Base-by-base conservation (phyloP, 1,140 invertebrate genomes). In the Andricus grossulariae region DNA sequence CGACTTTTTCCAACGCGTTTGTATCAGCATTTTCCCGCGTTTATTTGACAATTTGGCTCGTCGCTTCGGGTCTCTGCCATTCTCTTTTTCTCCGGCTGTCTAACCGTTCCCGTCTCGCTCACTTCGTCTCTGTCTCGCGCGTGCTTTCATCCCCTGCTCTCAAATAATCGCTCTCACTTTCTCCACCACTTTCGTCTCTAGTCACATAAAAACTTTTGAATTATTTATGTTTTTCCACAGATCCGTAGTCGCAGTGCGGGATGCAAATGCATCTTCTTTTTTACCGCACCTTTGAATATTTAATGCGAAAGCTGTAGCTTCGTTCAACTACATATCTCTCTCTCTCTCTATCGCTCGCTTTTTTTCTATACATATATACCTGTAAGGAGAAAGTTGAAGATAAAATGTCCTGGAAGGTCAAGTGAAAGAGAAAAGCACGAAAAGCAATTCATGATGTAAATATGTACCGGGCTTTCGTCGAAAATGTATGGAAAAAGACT, bases 201-300 rank as follows among this genome's bases (percentile, higher is more conserved):
- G 55, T 71, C 39, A 72, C 78, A 83, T 83, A 89, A 88, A 90
- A 89, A 89, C 84, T 87, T 85, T 85, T 90, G 88, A 91, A 91
- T 91, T 90, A 91, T 91, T 91, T 89, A 91, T 87, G 84, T 90
- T 89, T 89, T 91, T 86, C 81, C 78, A 76, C 57, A 78, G 77
- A 80, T 72, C 80, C 84, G 81, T 87, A 86, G 86, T 89, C 86
- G 84, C 86, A 86, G 66, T 82, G 82, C 82, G 73, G 80, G 83
- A 90, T 90, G 88, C 84, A 90, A 90, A 90, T 91, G 86, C 84
- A 84, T 87, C 80, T 88, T 86, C 85, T 88, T 91, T 91, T 90
- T 90, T 87, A 86, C 80, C 76, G 74, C 81, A 77, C 83, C 86
- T 88, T 88, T 91, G 85, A 91, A 90, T 90, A 88, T 87, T 88